Conservation (phyloP, 2,113 vertebrate genomes). For the Neolamprologus kungweensis region DNA sequence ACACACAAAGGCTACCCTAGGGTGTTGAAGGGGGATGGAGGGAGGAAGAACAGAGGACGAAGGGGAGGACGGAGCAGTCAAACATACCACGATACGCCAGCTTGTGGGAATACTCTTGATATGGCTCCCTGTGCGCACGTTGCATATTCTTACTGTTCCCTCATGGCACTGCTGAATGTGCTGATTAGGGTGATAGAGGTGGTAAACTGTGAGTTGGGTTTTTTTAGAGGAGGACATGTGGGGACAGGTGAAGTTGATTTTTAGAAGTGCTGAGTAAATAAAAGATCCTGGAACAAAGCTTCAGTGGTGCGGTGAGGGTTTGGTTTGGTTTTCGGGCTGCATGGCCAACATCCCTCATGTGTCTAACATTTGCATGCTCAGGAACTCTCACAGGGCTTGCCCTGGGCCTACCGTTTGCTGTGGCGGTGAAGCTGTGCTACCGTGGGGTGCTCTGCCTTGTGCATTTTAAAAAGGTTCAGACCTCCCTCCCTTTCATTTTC, state of each 20-base stretch:
- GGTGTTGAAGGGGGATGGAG: conserved; percentile 52
- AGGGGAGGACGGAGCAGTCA: conserved; percentile 41
- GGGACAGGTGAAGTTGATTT: conserved; percentile 16
- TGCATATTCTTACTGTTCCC: conserved; percentile 42
- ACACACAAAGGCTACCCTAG: conserved; percentile 67
- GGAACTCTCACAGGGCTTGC: conserved; percentile 23
- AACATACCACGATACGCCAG: conserved; percentile 41
- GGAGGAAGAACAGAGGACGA: conserved; percentile 15
- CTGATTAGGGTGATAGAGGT: conserved; percentile 33
- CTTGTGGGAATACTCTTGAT: conserved; percentile 44
- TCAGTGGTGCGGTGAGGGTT: background rate
- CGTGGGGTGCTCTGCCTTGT: conserved; percentile 43
- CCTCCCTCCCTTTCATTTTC: conserved; percentile 70
- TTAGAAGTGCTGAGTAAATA: conserved; percentile 43
- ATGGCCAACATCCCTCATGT: background rate
- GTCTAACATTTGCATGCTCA: conserved; percentile 35
- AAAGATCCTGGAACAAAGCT: background rate
- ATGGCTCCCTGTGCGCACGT: conserved; percentile 12
- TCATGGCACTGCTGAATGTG: conserved; percentile 24
- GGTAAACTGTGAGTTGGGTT: background rate
- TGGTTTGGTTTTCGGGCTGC: background rate
- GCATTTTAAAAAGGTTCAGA: conserved; percentile 69
- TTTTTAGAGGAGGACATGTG: conserved; percentile 28
- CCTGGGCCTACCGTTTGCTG: conserved; percentile 56
- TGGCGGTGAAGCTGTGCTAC: conserved; percentile 44